Evolutionary conservation across 2,888 invertebrate genomes (phyloP), one percentile per base, ranked within the genome.

Genomic region (Andricus quercusramuli): DNA sequence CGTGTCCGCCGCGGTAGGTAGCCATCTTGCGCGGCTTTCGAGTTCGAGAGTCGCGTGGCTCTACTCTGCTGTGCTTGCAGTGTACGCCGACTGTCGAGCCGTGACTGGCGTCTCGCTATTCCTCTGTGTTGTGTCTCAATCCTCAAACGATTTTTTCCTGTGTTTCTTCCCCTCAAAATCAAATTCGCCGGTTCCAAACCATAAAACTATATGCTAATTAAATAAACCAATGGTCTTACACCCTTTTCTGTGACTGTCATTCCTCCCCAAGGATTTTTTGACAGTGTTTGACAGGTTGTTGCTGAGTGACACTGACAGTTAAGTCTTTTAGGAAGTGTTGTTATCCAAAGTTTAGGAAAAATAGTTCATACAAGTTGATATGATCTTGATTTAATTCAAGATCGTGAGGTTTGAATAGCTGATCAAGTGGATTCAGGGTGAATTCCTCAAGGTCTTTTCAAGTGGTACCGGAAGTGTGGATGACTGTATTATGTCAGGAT

Each of bases 11-110:
- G 77, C 77, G 70, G 79, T 80, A 47, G 85, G 87, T 86, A 85
- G 89, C 91, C 91, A 91, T 91, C 88, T 91, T 91, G 91, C 89
- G 88, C 90, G 90, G 88, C 90, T 89, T 89, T 89, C 88, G 88
- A 88, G 86, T 87, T 85, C 79, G 83, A 85, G 86, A 88, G 89
- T 88, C 91, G 90, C 90, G 91, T 90, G 90, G 90, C 86, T 82
- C 82, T 81, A 83, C 80, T 83, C 84, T 82, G 81, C 83, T 82
- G 80, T 80, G 84, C 83, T 85, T 85, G 83, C 90, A 89, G 90
- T 89, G 84, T 85, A 86, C 89, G 85, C 86, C 87, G 90, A 89
- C 89, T 88, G 88, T 85, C 89, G 90, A 90, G 90, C 87, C 87
- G 90, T 86, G 90, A 88, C 87, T 87, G 88, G 84, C 86, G 84